Evolutionary conservation across 2,888 invertebrate genomes (phyloP), one percentile per base, ranked within the genome.

Genomic region (Tuta absoluta): DNA sequence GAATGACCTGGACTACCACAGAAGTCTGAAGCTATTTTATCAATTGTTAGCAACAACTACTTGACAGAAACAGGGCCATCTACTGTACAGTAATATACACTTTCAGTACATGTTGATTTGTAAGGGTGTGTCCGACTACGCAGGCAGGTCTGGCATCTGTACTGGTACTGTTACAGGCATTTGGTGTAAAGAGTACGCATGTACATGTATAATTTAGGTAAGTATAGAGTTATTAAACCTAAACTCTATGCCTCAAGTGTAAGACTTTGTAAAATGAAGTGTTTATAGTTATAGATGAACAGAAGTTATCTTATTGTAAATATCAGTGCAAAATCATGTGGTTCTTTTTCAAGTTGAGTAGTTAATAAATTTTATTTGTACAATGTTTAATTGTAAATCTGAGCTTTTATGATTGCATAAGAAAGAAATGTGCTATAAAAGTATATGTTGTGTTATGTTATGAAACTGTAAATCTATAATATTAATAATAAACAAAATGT

Each of bases 381-480:
- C 76, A 73, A 72, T 85, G 86, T 87, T 87, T 84, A 85, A 86
- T 84, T 85, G 75, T 83, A 80, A 84, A 85, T 79, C 81, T 79
- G 81, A 82, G 80, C 82, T 85, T 56, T 24, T 82, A 81, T 80
- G 76, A 56, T 56, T 77, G 79, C 81, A 79, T 79, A 75, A 81
- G 74, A 72, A 78, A 73, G 73, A 81, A 78, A 76, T 71, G 77
- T 79, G 56, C 17, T 53, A 21, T 53, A 53, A n/a, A n/a, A 56
- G 14, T 56, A 84, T 86, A 89, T 88, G 86, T 89, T 87, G 87
- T 89, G 88, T 89, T 89, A 86, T 83, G 72, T 77, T 89, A 86
- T 83, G 73, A 77, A 83, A 83, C 48, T 86, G 80, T 82, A 80
- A 53, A 53, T 53, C 23, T 21, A 53, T 53, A 24, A 53, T 53